Conservation (phyloP, 2,113 vertebrate genomes). For the Rhineura floridana region DNA sequence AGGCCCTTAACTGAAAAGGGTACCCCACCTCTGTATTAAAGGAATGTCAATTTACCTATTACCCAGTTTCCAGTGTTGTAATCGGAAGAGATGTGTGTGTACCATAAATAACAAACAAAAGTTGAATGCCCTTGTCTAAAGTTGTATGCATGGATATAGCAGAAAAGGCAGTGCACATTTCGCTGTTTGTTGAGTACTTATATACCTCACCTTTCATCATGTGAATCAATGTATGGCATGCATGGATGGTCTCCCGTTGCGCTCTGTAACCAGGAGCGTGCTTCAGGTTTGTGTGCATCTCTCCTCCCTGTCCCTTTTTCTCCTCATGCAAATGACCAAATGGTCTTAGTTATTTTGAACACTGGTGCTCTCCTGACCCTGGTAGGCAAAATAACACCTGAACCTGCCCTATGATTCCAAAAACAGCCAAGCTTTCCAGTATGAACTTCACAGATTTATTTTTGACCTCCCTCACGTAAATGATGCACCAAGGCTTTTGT, state of each 20-base stretch:
- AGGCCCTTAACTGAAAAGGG: too few relatives aligned
- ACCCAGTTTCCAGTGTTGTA: not conserved
- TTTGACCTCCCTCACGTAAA: not conserved
- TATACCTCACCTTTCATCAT: not conserved
- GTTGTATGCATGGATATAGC: not conserved
- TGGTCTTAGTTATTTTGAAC: too few relatives aligned
- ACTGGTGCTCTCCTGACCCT: not conserved
- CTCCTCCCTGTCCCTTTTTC: not conserved
- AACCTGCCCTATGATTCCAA: not conserved
- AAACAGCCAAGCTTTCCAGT: not conserved
- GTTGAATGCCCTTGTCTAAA: not conserved
- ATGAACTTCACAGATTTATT: not conserved
- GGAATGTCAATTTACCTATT: too few relatives aligned
- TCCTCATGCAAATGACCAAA: not conserved
- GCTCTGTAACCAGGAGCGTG: too few relatives aligned
- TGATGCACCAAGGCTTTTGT: not conserved
- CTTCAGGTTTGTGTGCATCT: not conserved
- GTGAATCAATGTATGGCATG: not conserved
- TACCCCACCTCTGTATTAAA: too few relatives aligned
- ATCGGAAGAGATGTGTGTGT: not conserved
- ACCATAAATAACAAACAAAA: not conserved
- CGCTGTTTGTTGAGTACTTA: not conserved
- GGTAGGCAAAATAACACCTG: not conserved
- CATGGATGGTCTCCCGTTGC: too few relatives aligned
- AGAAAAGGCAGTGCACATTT: not conserved